Evolutionary conservation across 1,140 invertebrate species (phyloP).

Genomic region (Drosophila eugracilis): DNA sequence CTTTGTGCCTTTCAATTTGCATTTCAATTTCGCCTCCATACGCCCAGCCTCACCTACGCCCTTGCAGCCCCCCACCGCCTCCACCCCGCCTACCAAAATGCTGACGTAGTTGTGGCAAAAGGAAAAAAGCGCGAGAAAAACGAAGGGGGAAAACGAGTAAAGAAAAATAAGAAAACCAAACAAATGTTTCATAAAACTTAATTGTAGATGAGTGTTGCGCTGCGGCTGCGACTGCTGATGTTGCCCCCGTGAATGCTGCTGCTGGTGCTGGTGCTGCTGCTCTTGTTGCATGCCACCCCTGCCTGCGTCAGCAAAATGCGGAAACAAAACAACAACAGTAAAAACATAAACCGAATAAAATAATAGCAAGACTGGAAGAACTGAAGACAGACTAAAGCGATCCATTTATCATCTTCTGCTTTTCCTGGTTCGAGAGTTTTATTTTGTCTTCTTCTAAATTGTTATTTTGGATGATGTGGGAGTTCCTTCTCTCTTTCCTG

Average conservation of each 20-base stretch:
- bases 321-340: conserved; percentile 11
- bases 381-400: conserved; percentile 11
- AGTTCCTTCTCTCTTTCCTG: too few relatives aligned
- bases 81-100: not conserved
- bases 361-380: conserved; percentile 17
- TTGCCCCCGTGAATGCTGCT: not conserved
- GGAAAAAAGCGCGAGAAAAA: conserved; percentile 2
- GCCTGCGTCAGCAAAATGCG: conserved; percentile 47
- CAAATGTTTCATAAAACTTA: conserved; percentile 58
- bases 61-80: not conserved
- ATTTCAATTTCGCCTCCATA: conserved; percentile 64
- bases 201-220: conserved; percentile 32
- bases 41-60: conserved; percentile 29
- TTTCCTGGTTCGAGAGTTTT: not conserved
- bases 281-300: conserved; percentile 49
- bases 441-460: not conserved
- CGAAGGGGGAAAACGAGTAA: not conserved
- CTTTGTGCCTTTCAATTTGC: conserved; percentile 79
- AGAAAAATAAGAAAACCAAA: not conserved
- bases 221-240: conserved; percentile 3
- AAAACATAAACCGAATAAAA: conserved; percentile 1
- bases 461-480: not conserved
- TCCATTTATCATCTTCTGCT: conserved; percentile 20
- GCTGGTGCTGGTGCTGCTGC: conserved; percentile 17
- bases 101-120: conserved; percentile 42